phyloP scores from a whole-genome alignment of 92 coral and sea anemone genomes.

The Paragorgia papillata region DNA sequence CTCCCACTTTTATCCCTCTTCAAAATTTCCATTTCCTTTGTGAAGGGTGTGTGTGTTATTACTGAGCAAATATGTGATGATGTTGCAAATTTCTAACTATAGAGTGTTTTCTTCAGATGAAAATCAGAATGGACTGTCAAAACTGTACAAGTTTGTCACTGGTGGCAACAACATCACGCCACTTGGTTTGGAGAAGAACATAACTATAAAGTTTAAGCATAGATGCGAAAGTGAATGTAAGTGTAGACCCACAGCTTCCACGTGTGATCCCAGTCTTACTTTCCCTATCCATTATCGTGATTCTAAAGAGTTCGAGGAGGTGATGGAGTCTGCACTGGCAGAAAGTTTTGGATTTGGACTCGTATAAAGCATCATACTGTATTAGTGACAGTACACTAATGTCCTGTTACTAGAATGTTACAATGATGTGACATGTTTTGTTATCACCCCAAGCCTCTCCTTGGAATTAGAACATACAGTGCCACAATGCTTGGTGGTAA shows the following conservation, averaged over 20 bases:
- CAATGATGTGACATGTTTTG: slow-evolving; percentile 1
- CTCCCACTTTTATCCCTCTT: too few relatives aligned
- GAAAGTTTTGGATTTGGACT: slow-evolving; percentile 59
- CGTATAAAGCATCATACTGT: not conserved
- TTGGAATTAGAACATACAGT: too few relatives aligned
- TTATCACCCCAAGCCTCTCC: too few relatives aligned
- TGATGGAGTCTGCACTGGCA: slow-evolving; percentile 45
- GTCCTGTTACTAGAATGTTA: not conserved
- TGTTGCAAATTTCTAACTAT: too few relatives aligned
- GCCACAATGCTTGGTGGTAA: too few relatives aligned
- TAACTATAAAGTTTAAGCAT: slow-evolving; percentile 22
- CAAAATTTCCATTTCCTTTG: too few relatives aligned
- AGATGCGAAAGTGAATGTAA: slow-evolving; percentile 13
- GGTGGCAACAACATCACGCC: slow-evolving; percentile 26
- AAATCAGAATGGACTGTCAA: too few relatives aligned
- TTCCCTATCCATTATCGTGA: slow-evolving; percentile 25
- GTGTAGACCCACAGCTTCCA: slow-evolving; percentile 32
- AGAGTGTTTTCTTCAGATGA: too few relatives aligned
- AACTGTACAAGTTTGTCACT: slow-evolving; percentile 17
- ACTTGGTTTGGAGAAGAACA: slow-evolving; percentile 24
- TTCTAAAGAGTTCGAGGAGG: slow-evolving; percentile 7
- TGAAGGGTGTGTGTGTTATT: too few relatives aligned
- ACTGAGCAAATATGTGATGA: too few relatives aligned
- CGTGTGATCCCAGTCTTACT: slow-evolving; percentile 23
- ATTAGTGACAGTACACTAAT: too few relatives aligned